Evolutionary conservation across 2,113 vertebrate genomes (phyloP), one percentile per base, ranked within the genome.

Genomic region (Proterorhinus semilunaris): DNA sequence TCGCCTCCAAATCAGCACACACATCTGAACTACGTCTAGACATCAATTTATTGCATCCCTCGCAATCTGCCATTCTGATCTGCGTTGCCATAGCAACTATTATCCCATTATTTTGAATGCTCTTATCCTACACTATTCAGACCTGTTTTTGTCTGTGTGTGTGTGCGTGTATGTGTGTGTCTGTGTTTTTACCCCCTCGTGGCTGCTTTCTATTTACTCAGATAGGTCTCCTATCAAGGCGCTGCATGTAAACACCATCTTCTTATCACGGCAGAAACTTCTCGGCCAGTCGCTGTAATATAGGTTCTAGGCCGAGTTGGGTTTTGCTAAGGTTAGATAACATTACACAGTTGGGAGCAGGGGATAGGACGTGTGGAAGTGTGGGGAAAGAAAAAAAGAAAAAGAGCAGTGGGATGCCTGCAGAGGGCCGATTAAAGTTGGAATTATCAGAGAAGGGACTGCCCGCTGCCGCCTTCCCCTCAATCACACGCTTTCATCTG

Each of bases 371-470:
- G 70, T 65, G 77, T 73, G 75, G 43, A 8, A 46, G 74, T 76
- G 69, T 54, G 27, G 66, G 57, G 70, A 74, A 69, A 7, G 54
- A 2, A 65, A 68, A n/a, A n/a, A 51, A n/a, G 15, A 51, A 51
- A 68, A 65, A 74, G 69, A 74, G 43, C 7, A 36, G 27, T 36
- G 27, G 27, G 27, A 36, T 47, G 51, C 72, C 89, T 91, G 89
- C 88, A 82, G 79, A 78, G 82, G 84, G 75, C 75, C 81, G 88
- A 90, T 91, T 90, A 89, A 87, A 88, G 81, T 84, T 74, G 76
- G 27, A 88, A 87, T 87, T 88, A 85, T 88, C 75, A 54, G 79
- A 57, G 68, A 54, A 47, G 55, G 58, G 72, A 78, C 78, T 69
- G 66, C 70, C 75, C 66, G 74, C 80, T 69, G 75, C 70, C 64